Evolutionary conservation across 2,888 invertebrate species (phyloP).

Genomic region (Xanthorhoe spadicearia): DNA sequence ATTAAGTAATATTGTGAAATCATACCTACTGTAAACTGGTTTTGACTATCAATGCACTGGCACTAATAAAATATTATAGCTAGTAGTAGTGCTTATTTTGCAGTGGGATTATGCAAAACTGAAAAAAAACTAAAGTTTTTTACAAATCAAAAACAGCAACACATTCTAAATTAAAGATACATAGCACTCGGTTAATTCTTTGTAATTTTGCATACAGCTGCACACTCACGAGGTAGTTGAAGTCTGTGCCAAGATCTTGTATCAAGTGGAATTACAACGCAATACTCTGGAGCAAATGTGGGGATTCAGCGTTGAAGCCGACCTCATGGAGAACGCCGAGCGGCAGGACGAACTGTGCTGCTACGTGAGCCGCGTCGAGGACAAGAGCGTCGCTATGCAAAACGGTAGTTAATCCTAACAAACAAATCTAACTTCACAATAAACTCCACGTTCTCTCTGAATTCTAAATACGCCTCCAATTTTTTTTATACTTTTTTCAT

Average conservation of each 20-base stretch:
- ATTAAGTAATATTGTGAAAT: slow-evolving; percentile 10
- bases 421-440: slow-evolving; percentile 26
- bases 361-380: slow-evolving; percentile 98
- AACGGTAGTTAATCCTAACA: slow-evolving; percentile 87
- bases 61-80: neutral
- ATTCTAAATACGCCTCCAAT: slow-evolving; percentile 27
- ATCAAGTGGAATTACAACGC: slow-evolving; percentile 97
- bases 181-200: neutral
- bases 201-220: slow-evolving; percentile 82
- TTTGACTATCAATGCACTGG: neutral
- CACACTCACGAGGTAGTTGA: slow-evolving; percentile 97
- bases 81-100: too few species aligned
- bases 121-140: too few species aligned
- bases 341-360: slow-evolving; percentile 98
- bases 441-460: slow-evolving; percentile 30
- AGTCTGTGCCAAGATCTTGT: slow-evolving; percentile 98
- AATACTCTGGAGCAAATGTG: slow-evolving; percentile 97
- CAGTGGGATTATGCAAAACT: too few species aligned
- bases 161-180: neutral
- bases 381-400: slow-evolving; percentile 97
- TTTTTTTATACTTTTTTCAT: slow-evolving; percentile 38
- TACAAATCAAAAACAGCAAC: neutral
- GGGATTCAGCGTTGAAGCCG: slow-evolving; percentile 99
- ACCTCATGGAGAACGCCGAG: slow-evolving; percentile 97
- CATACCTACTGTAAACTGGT: slow-evolving; percentile 8